Conservation (phyloP, 1,140 invertebrate species). For the Drosophila neocordata region DNA sequence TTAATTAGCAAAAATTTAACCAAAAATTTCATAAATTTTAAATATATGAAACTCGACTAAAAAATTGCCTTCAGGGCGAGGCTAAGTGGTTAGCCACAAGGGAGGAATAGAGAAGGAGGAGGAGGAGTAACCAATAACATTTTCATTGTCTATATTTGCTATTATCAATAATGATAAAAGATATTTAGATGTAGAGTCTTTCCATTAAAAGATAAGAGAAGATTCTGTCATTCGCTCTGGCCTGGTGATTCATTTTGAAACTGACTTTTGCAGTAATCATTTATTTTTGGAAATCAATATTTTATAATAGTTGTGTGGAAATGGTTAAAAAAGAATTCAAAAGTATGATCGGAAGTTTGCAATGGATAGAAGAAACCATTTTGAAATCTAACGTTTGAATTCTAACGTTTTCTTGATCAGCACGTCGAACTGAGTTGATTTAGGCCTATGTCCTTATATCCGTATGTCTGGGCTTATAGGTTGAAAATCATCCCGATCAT, state of each 20-base stretch:
- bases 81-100: constrained; percentile 1
- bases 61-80: constrained; percentile 29
- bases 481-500: too few species aligned
- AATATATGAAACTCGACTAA: constrained; percentile 62
- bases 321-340: too few species aligned
- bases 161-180: too few species aligned
- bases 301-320: too few species aligned
- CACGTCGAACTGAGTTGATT: too few species aligned
- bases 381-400: too few species aligned
- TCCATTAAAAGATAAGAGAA: not conserved
- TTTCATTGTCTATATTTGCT: not conserved
- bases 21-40: constrained; percentile 26
- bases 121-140: not conserved
- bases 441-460: too few species aligned
- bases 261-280: not conserved
- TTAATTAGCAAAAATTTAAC: constrained; percentile 67
- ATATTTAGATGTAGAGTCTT: not conserved
- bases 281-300: too few species aligned
- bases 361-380: too few species aligned
- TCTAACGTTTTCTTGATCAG: too few species aligned
- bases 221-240: not conserved
- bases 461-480: too few species aligned
- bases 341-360: too few species aligned
- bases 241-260: not conserved
- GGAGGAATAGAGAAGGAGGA: not conserved